These are phyloP conservation scores for Mycetomoellerius zeteki DNA, from an alignment of 1,140 invertebrate species.

Conservation along the genomic window DNA sequence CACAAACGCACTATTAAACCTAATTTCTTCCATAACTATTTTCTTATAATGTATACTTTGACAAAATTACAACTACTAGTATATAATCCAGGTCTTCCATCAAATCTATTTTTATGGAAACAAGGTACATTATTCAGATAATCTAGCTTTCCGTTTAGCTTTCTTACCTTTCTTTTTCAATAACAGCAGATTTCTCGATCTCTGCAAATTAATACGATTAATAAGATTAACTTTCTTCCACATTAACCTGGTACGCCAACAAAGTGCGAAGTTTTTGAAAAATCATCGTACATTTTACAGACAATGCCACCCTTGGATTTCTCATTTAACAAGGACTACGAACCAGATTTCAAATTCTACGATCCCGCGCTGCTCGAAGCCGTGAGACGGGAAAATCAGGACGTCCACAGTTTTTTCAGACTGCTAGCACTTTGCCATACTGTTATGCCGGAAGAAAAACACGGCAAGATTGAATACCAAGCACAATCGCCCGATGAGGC, in stretches of 20 bases:
- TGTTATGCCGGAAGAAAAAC: conserved; percentile 98
- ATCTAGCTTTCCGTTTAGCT: conserved; percentile 30
- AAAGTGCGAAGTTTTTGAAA: conserved; percentile 7
- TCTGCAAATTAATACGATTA: conserved; percentile 26
- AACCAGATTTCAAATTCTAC: conserved; percentile 97
- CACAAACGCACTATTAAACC: conserved; percentile 16
- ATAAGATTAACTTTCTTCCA: conserved; percentile 40
- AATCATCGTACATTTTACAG: conserved; percentile 86
- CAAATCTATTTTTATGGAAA: conserved; percentile 67
- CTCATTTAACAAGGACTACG: conserved; percentile 96
- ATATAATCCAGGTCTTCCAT: conserved; percentile 58
- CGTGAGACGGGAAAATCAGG: conserved; percentile 91
- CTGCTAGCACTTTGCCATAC: conserved; percentile 97
- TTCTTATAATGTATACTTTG: conserved; percentile 32
- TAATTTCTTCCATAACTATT: conserved; percentile 56
- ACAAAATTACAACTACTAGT: conserved; percentile 17
- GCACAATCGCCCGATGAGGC: conserved; percentile 99
- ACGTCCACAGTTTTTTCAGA: conserved; percentile 95
- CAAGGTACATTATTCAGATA: conserved; percentile 60
- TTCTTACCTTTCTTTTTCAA: conserved; percentile 28
- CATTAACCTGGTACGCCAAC: conserved; percentile 31
- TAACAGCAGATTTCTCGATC: conserved; percentile 13
- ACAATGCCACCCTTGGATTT: conserved; percentile 94
- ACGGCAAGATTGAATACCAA: conserved; percentile 92
- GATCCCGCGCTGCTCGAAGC: conserved; percentile 95